Percentiles rank a stretch among this genome's conserved stretches.
These are phyloP conservation scores for Chiroxiphia lanceolata DNA, from an alignment of 2,797 vertebrate genomes.

Conservation along the genomic window DNA sequence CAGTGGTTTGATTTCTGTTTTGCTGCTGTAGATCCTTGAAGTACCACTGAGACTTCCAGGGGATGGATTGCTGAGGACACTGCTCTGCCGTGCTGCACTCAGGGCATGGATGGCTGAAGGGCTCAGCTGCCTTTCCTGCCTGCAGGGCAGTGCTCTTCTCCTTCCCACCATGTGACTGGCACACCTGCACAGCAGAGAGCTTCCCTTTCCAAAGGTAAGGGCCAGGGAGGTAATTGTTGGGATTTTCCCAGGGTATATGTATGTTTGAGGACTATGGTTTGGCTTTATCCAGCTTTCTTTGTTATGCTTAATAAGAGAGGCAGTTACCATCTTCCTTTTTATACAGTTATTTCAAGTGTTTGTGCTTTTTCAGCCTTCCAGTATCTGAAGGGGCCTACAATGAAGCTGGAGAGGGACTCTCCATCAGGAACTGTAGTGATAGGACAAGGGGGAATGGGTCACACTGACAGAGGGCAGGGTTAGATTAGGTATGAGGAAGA, in stretches of 20 bases:
- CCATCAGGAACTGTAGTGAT: background rate
- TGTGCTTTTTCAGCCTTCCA: background rate
- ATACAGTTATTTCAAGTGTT: background rate
- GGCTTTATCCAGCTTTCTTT: background rate
- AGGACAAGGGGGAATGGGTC: no score
- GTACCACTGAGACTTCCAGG: fast-evolving
- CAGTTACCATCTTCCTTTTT: fast-evolving
- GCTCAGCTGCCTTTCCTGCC: background rate
- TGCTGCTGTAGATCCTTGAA: background rate
- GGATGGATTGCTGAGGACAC: background rate
- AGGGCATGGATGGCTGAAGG: background rate
- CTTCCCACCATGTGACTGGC: slow-evolving; percentile 8
- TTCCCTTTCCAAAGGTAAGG: slow-evolving; percentile 12
- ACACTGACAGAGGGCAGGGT: background rate
- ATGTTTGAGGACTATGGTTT: fast-evolving
- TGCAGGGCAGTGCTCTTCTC: background rate
- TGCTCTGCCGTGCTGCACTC: background rate
- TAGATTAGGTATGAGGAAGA: background rate
- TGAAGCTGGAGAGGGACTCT: background rate
- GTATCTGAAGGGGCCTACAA: background rate
- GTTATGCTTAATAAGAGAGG: background rate
- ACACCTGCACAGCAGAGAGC: background rate
- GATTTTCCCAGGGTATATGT: fast-evolving
- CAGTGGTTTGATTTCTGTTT: background rate
- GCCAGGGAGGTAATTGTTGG: background rate